Evolutionary conservation across 2,888 invertebrate species (phyloP), one percentile per base, ranked within the genome.

Genomic region (Hypolimnas misippus): DNA sequence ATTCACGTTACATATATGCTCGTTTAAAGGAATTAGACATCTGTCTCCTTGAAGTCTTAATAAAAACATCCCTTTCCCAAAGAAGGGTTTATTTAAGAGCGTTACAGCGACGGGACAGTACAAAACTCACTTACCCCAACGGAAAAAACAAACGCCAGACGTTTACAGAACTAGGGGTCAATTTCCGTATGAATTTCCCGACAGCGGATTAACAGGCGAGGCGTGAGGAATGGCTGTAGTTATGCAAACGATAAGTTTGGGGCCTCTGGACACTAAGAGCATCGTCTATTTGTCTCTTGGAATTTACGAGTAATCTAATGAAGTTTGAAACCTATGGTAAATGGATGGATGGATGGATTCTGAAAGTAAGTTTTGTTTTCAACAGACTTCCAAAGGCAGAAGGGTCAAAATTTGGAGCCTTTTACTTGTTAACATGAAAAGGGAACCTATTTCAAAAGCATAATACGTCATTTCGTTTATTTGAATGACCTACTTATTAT

Each of bases 141-240:
- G 66, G 63, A 69, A 71, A 71, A 71, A 70, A 64, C 68, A 71
- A 62, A 59, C 40, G 21, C 40, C 57, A 58, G 50, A 57, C 63
- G 57, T 56, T 63, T 59, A 62, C 60, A 68, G 68, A 71, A 68
- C 70, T 73, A 68, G 64, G 25, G 67, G 69, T 68, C 71, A 69
- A 74, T 72, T 75, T 75, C 75, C 74, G 69, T 65, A 62, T 57
- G 69, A 72, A 73, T 72, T 71, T 75, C 73, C 72, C 67, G 69
- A 68, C 65, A 64, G 63, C 66, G 70, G 68, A 70, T 68, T 69
- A 72, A 63, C 57, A 60, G 64, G 29, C 52, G 58, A 14, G 16
- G 38, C 50, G 57, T 55, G 49, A 56, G 57, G 51, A 51, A 42
- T 40, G 46, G 35, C 53, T 16, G 52, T 60, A 59, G 44, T 44